phyloP scores from a whole-genome alignment of 2,797 vertebrate species.

The Ataeniobius toweri region DNA sequence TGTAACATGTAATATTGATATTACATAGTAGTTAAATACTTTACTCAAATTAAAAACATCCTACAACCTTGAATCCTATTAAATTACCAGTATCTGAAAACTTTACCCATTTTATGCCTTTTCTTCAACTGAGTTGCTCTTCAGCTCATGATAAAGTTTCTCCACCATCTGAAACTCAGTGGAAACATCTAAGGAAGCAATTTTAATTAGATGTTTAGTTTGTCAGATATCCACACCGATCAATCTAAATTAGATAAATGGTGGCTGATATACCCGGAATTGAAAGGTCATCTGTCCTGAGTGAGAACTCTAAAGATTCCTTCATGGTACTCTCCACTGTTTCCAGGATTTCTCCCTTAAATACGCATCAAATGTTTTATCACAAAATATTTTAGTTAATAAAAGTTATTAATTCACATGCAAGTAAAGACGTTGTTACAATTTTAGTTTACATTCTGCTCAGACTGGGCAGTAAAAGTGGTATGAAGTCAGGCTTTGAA shows the following conservation, averaged over 20 bases:
- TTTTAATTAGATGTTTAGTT: neutral
- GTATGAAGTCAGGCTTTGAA: neutral
- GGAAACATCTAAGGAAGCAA: conserved; percentile 12
- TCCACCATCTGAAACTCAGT: accelerated
- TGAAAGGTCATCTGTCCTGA: neutral
- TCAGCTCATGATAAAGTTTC: neutral
- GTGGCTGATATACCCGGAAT: conserved; percentile 41
- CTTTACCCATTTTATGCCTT: neutral
- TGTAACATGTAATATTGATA: too few species aligned
- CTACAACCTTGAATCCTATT: neutral
- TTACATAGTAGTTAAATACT: too few species aligned
- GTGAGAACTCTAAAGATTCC: conserved; percentile 35
- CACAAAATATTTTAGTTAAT: neutral
- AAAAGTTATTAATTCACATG: accelerated
- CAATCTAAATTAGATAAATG: neutral
- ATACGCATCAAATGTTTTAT: conserved; percentile 4
- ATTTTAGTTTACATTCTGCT: neutral
- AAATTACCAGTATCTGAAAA: neutral
- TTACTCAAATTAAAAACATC: too few species aligned
- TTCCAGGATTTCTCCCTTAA: conserved; percentile 7
- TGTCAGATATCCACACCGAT: neutral
- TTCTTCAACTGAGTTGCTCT: accelerated
- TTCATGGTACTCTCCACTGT: neutral
- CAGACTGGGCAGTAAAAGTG: neutral
- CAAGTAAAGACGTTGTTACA: neutral